Evolutionary conservation across 2,888 invertebrate species (phyloP), one percentile per base, ranked within the genome.

Genomic region (Pachycephus smyrnensis): DNA sequence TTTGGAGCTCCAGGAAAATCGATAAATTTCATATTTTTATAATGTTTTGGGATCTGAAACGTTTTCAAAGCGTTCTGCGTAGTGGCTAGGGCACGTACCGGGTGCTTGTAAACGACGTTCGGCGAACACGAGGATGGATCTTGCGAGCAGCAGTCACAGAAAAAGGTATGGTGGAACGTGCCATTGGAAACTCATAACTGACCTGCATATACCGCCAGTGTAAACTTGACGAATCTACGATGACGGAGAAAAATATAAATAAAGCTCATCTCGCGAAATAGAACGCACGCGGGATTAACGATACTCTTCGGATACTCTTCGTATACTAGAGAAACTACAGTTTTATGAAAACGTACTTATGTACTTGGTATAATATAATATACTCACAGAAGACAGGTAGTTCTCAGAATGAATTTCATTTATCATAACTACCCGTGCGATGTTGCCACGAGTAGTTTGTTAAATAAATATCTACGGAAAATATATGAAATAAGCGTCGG

Each of bases 401-500:
- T 36, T 73, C 31, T 68, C 40, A 32, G 73, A 68, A 37, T 69
- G 73, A 76, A 76, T 69, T 68, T 36, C 76, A 68, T 78, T 68
- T 73, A 23, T 76, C 78, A 68, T 76, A 76, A 73, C 69, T n/a
- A 9, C 76, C 68, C 36, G 73, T 33, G 68, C 73, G 73, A 30
- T 69, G 75, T 69, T 68, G 73, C 32, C 32, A 12, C 37, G 71
- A 76, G 73, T 74, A 76, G 77, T 83, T 85, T 82, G 84, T 84
- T 83, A 86, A 86, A 87, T 84, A 86, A 86, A 86, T 85, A 84
- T 83, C 82, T 79, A 68, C 75, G 77, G 79, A 71, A 83, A 87
- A 83, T 84, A 85, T 82, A 77, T 84, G 83, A 82, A 84, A 83
- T 3, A 71, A 30, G 33, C 71, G 11, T 33, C 33, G 15, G 71